A percentile compares a stretch with the other conserved stretches of the same genome.
Evolutionary conservation across 2,888 invertebrate genomes (phyloP).

Genomic region (Scotopteryx bipunctaria): DNA sequence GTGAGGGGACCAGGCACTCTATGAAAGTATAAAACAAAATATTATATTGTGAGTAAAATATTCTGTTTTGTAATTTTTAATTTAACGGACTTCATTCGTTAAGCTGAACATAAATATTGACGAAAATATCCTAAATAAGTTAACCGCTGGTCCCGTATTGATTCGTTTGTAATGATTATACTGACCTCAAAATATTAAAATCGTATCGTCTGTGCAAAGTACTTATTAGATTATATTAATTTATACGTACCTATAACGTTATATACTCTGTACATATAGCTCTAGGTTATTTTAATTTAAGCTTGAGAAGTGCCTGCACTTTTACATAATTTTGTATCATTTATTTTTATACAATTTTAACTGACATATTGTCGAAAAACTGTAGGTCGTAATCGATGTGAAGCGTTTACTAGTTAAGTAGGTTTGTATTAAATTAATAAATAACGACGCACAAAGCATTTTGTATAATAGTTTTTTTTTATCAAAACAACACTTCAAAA

Average conservation of each 20-base stretch:
- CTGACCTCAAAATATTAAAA: constrained; percentile 68
- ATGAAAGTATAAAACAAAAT: constrained; percentile 1
- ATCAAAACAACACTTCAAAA: too few relatives aligned
- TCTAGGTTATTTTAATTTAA: constrained; percentile 46
- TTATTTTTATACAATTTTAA: constrained; percentile 79
- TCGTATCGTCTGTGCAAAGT: constrained; percentile 81
- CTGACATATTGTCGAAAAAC: constrained; percentile 78
- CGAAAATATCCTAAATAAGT: constrained; percentile 11
- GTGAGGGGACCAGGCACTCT: constrained; percentile 10
- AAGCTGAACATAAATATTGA: neutral
- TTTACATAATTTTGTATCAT: constrained; percentile 62
- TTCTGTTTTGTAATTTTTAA: too few relatives aligned
- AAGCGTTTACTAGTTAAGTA: constrained; percentile 56
- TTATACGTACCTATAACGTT: constrained; percentile 75
- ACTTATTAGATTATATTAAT: constrained; percentile 83
- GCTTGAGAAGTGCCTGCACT: constrained; percentile 50
- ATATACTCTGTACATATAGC: constrained; percentile 77
- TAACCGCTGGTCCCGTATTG: constrained; percentile 9
- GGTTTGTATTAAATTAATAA: constrained; percentile 46
- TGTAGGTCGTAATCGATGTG: constrained; percentile 58
- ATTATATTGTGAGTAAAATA: neutral
- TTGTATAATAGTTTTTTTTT: constrained; percentile 3
- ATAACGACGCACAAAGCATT: constrained; percentile 34
- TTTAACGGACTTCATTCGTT: neutral
- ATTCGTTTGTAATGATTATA: constrained; percentile 28